phyloP scores from a whole-genome alignment of 2,888 invertebrate genomes.

The Synanthedon vespiformis region DNA sequence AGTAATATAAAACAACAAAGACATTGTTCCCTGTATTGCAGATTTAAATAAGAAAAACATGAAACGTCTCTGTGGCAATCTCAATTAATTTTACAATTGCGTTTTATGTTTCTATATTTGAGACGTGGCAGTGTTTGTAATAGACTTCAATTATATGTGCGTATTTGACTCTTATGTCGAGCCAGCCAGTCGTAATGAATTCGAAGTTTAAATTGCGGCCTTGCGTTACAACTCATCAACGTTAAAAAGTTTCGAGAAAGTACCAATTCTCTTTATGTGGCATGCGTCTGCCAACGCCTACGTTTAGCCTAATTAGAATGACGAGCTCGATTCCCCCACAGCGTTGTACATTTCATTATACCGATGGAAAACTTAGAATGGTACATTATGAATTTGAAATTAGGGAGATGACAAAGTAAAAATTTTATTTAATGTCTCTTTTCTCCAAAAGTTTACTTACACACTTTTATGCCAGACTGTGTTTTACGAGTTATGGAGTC shows the following conservation, averaged over 20 bases:
- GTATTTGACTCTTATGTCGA: constrained; percentile 10
- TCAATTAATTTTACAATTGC: neutral
- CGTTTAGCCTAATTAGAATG: constrained; percentile 44
- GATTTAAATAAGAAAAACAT: neutral
- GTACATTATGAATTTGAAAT: neutral
- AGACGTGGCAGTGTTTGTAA: constrained; percentile 1
- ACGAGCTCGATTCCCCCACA: constrained; percentile 21
- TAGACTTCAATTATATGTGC: constrained; percentile 1
- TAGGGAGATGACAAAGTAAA: neutral
- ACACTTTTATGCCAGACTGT: too few species aligned
- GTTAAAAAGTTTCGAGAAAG: constrained; percentile 44
- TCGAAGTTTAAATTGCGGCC: constrained; percentile 53
- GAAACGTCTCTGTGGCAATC: neutral
- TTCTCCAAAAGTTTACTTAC: too few species aligned
- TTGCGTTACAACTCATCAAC: constrained; percentile 50
- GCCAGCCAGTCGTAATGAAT: constrained; percentile 40
- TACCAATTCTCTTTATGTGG: constrained; percentile 25
- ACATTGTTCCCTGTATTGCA: too few species aligned
- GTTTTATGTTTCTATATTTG: neutral
- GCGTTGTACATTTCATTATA: constrained; percentile 24
- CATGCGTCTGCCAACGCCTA: constrained; percentile 30
- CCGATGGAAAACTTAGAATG: neutral
- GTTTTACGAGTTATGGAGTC: too few species aligned
- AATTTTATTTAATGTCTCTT: too few species aligned
- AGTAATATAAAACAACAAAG: too few species aligned